Evolutionary conservation across 2,113 vertebrate species (phyloP).

Genomic region (Mirounga angustirostris): DNA sequence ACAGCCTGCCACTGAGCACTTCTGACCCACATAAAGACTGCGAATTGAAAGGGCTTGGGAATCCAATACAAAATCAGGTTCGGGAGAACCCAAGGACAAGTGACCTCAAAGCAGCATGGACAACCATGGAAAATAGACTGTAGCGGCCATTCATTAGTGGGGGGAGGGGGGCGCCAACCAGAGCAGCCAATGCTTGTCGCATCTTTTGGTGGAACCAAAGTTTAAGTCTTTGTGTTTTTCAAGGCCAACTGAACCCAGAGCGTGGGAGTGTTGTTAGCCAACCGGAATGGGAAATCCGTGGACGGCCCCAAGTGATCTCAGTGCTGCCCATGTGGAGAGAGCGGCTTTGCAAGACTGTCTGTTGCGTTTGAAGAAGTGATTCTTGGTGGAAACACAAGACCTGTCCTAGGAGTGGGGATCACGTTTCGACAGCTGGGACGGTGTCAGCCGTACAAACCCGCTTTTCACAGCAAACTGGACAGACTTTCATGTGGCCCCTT

Average conservation of each 20-base stretch:
- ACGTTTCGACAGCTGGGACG: conserved; percentile 57
- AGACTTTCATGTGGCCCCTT: conserved; percentile 71
- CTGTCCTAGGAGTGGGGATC: conserved; percentile 71
- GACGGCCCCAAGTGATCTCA: conserved; percentile 65
- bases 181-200: conserved; percentile 84
- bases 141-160: conserved; percentile 87
- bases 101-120: conserved; percentile 89
- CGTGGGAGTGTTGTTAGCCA: conserved; percentile 71
- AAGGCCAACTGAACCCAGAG: conserved; percentile 83
- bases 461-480: conserved; percentile 86
- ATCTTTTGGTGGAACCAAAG: conserved; percentile 90
- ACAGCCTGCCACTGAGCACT: conserved; percentile 83
- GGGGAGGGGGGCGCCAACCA: conserved; percentile 82
- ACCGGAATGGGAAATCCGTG: conserved; percentile 61
- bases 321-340: conserved; percentile 44
- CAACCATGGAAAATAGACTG: conserved; percentile 89
- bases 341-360: conserved; percentile 66
- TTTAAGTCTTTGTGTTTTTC: conserved; percentile 89
- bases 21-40: conserved; percentile 85
- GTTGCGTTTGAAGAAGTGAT: conserved; percentile 78
- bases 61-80: conserved; percentile 84
- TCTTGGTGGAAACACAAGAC: conserved; percentile 59
- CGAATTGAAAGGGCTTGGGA: conserved; percentile 84
- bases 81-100: conserved; percentile 86
- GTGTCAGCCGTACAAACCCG: conserved; percentile 80